A percentile compares a stretch with the other conserved stretches of the same genome.
These are phyloP conservation scores for Sebastes reedi DNA, from an alignment of 2,797 vertebrate genomes.

Conservation along the genomic window DNA sequence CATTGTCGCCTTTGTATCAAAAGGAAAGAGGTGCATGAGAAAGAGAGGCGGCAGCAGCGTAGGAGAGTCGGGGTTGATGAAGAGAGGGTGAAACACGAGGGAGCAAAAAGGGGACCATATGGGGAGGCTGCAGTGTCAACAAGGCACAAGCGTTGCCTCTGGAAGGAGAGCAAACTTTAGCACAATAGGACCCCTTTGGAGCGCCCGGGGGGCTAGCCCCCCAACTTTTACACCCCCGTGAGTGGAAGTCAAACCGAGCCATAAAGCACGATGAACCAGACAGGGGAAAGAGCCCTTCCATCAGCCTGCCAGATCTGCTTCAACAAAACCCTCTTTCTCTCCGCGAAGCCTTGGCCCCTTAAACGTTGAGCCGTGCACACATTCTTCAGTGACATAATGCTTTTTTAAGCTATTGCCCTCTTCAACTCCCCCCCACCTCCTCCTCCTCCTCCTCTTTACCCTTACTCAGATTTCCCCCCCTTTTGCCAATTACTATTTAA, in stretches of 20 bases:
- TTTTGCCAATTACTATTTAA: conserved; percentile 71
- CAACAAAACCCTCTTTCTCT: conserved; percentile 81
- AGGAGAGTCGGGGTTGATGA: too few species aligned
- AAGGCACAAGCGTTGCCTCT: conserved; percentile 69
- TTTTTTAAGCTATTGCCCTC: conserved; percentile 78
- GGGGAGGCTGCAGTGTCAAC: conserved; percentile 71
- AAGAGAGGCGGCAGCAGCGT: too few species aligned
- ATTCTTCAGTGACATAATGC: conserved; percentile 81
- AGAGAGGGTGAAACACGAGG: background rate
- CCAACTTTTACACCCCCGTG: conserved; percentile 67
- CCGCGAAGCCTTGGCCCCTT: conserved; percentile 59
- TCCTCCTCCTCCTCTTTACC: conserved; percentile 26
- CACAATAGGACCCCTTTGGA: conserved; percentile 73
- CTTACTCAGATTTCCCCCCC: conserved; percentile 52
- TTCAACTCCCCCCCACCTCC: conserved; percentile 31
- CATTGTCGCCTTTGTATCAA: too few species aligned
- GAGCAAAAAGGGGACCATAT: conserved; percentile 43
- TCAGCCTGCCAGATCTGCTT: conserved; percentile 65
- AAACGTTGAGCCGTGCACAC: conserved; percentile 63
- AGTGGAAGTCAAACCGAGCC: conserved; percentile 76
- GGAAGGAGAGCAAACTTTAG: conserved; percentile 75
- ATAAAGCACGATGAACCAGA: conserved; percentile 70
- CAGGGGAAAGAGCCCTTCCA: conserved; percentile 61
- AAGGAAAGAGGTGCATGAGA: too few species aligned
- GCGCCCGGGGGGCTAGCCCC: conserved; percentile 52